Evolutionary conservation across 2,113 vertebrate genomes (phyloP).

Genomic region (Cyprinodon brontotheroides): DNA sequence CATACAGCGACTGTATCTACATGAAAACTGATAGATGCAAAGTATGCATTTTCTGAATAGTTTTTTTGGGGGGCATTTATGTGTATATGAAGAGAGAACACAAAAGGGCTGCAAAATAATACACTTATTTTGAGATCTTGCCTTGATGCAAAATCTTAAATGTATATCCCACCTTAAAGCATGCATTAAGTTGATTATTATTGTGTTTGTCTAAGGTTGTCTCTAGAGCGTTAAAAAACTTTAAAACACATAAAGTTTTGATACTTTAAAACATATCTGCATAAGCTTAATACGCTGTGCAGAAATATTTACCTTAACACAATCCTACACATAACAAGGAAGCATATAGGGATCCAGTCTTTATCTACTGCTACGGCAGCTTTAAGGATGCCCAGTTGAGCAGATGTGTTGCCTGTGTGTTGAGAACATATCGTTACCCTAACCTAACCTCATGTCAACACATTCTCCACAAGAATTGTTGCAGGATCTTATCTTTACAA

Average conservation of each 20-base stretch:
- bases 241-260: background rate
- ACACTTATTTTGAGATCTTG: no score
- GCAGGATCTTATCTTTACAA: background rate
- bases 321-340: background rate
- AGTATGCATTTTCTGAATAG: no score
- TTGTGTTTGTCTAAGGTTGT: background rate
- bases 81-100: no score
- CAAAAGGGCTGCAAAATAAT: no score
- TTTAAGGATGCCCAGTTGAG: no score
- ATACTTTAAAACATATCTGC: background rate
- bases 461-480: background rate
- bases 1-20: no score
- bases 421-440: slow-evolving; percentile 35
- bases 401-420: background rate
- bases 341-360: no score
- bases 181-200: background rate
- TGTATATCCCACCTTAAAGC: no score
- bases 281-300: background rate
- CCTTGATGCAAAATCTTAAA: no score
- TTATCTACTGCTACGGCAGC: no score
- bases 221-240: background rate
- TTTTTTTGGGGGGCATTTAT: no score
- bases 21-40: no score
- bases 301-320: background rate
- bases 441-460: slow-evolving; percentile 4